A percentile compares a stretch with the other conserved stretches of the same genome.
Conservation (phyloP, 2,113 vertebrate genomes). For the Microcebus ravelobensis region DNA sequence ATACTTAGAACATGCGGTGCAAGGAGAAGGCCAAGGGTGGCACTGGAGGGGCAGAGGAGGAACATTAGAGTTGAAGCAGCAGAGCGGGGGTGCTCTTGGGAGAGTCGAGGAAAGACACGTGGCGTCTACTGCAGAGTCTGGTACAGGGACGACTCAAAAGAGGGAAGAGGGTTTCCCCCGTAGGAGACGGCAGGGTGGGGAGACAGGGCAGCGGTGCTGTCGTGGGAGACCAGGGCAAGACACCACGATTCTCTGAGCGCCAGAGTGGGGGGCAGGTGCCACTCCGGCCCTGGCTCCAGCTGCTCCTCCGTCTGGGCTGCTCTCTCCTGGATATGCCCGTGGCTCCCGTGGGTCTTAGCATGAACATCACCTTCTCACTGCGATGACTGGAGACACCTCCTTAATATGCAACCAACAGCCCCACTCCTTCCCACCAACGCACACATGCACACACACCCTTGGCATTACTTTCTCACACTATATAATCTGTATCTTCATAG, state of each 20-base stretch:
- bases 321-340: background rate
- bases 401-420: rapidly evolving
- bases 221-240: background rate
- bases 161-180: background rate
- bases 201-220: background rate
- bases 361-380: background rate
- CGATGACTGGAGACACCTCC: background rate
- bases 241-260: rapidly evolving
- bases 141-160: background rate
- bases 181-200: rapidly evolving
- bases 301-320: background rate
- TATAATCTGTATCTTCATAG: background rate
- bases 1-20: background rate
- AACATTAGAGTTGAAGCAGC: rapidly evolving
- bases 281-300: background rate
- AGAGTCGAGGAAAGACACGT: background rate
- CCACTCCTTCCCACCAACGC: too few relatives aligned
- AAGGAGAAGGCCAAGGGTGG: background rate
- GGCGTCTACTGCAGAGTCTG: background rate
- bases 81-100: too few relatives aligned
- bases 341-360: background rate
- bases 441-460: background rate
- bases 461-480: background rate
- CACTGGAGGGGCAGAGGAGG: background rate
- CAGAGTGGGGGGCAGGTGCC: rapidly evolving